Percentiles rank a stretch among this genome's conserved stretches.
Evolutionary conservation across 2,113 vertebrate species (phyloP).

Genomic region (Microtus ochrogaster): DNA sequence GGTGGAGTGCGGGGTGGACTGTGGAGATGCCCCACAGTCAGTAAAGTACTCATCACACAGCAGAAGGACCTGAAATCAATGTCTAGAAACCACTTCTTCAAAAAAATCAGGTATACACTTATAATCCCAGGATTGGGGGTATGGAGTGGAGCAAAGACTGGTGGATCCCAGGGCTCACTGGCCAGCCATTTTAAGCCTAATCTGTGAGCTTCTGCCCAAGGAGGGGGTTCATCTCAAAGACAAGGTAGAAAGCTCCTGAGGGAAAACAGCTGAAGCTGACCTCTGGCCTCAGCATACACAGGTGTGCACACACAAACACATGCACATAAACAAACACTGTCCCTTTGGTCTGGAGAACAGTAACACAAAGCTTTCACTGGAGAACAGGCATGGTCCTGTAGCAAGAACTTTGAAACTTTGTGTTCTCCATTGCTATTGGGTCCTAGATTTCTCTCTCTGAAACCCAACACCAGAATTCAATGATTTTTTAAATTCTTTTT

Average conservation of each 20-base stretch:
- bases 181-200: not conserved
- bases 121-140: not conserved
- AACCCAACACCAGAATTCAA: not conserved
- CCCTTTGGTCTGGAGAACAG: not conserved
- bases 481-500: not conserved
- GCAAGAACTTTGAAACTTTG: not conserved
- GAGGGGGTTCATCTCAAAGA: not conserved
- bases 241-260: not conserved
- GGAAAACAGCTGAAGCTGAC: not conserved
- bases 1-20: fast-evolving
- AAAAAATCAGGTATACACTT: not conserved
- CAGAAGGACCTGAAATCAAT: not conserved
- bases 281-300: not conserved
- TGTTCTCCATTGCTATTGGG: not conserved
- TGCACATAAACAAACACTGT: not conserved
- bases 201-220: not conserved
- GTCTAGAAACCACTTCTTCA: not conserved
- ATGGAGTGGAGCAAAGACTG: not conserved
- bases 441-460: not conserved
- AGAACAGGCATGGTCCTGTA: not conserved
- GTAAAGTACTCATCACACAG: not conserved
- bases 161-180: not conserved
- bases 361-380: not conserved
- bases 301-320: not conserved
- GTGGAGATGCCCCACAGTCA: not conserved